Percentiles rank a stretch among this genome's conserved stretches.
These are phyloP conservation scores for Platycercus adscitus DNA, from an alignment of 2,113 vertebrate species.

Conservation along the genomic window DNA sequence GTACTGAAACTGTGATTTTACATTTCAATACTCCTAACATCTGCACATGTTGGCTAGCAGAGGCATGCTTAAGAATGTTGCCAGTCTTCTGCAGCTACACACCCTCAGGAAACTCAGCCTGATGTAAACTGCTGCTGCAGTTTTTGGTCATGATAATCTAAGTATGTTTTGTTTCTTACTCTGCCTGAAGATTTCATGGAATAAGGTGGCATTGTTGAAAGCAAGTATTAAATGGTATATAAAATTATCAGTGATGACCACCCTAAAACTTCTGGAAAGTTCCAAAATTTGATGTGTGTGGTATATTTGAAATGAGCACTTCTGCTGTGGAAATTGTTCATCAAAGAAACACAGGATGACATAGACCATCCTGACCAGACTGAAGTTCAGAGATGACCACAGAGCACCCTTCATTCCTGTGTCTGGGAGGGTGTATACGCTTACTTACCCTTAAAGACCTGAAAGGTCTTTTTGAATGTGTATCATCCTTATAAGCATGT, in stretches of 20 bases:
- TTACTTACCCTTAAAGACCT: background rate
- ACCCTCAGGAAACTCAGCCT: background rate
- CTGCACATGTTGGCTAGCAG: background rate
- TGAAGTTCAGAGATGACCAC: background rate
- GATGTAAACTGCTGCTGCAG: background rate
- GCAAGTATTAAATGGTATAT: background rate
- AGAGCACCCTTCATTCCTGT: background rate
- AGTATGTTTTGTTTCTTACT: background rate
- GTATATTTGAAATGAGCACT: background rate
- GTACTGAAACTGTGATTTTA: background rate
- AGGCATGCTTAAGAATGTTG: slow-evolving; percentile 52
- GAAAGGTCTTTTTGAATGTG: background rate
- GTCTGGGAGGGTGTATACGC: background rate
- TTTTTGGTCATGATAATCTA: background rate
- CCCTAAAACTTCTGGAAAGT: background rate
- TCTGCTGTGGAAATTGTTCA: background rate
- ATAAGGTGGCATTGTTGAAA: background rate
- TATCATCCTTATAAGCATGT: background rate
- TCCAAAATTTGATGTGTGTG: background rate
- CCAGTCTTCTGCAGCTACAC: background rate
- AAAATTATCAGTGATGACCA: background rate
- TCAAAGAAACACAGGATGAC: background rate
- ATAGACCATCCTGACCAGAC: background rate
- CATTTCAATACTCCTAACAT: background rate
- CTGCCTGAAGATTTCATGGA: background rate